A percentile compares a stretch with the other conserved stretches of the same genome.
These are phyloP conservation scores for Microcebus lehilahytsara DNA, from an alignment of 2,113 vertebrate species.

Conservation along the genomic window DNA sequence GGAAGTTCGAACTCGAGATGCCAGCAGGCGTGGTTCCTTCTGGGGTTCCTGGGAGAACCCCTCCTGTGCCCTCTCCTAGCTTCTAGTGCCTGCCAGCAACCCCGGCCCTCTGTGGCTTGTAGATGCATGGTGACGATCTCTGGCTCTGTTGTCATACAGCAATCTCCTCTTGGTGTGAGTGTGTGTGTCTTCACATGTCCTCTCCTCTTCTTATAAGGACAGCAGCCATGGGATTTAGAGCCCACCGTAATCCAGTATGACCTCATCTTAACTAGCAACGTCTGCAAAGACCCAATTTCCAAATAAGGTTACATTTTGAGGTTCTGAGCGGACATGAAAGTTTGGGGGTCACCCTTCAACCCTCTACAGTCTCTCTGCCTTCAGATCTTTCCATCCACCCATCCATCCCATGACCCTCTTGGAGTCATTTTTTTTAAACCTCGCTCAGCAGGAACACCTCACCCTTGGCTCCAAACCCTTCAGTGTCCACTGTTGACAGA, in stretches of 20 bases:
- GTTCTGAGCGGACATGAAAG: background rate
- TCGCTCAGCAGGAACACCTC: background rate
- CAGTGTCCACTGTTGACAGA: background rate
- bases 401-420: background rate
- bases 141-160: background rate
- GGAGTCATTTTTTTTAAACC: background rate
- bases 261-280: background rate
- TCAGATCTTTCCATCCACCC: background rate
- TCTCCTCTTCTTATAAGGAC: background rate
- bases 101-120: background rate
- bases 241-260: background rate
- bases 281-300: background rate
- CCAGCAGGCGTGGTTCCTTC: background rate
- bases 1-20: background rate
- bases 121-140: accelerated
- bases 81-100: accelerated
- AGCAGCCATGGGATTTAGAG: background rate
- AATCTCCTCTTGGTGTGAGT: background rate
- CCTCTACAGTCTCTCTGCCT: background rate
- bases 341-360: background rate
- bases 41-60: background rate
- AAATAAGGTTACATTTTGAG: background rate
- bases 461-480: background rate
- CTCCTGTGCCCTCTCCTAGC: accelerated
- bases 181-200: background rate